Evolutionary conservation across 2,888 invertebrate genomes (phyloP), one percentile per base, ranked within the genome.

Genomic region (Pseudococcus longispinus): DNA sequence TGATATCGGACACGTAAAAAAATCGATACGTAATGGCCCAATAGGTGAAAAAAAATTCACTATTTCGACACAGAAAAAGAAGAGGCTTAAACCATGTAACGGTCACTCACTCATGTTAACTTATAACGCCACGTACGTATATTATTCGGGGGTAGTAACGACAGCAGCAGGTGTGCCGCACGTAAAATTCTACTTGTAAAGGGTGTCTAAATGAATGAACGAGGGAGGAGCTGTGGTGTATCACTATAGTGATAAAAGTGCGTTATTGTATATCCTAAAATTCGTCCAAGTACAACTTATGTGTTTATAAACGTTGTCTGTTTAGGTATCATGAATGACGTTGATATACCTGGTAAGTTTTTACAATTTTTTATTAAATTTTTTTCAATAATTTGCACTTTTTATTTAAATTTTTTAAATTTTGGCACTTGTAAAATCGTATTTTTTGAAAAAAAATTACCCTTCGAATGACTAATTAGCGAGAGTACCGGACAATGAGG

Each of bases 341-440:
- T 29, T 37, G 85, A 85, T 85, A 65, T 85, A 15, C 85, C 85
- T 11, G 85, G 85, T 85, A 85, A 85, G 85, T 84, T 84, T 51
- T 80, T 80, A 0, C 1, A 42, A 20, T 20, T 8, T 42, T 37
- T 80, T 80, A 11, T 42, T 18, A 1, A 70, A 13, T 77, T 77
- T 77, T 5, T 23, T 60, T 23, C 6, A 23, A 32, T 29, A 70
- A 70, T 29, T 70, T 51, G 51, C 6, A 51, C n/a, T 8, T 42
- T 37, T 80, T 80, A 11, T 42, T 18, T 0, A 70, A 13, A 37
- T 77, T 77, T 5, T 23, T 60, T 23, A 1, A 23, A 32, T 29
- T 29, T 70, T 51, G 51, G 2, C n/a, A n/a, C n/a, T n/a, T 51
- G 51, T n/a, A 15, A 46, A 46, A 46, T 46, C 13, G 51, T n/a